Evolutionary conservation across 2,797 vertebrate genomes (phyloP), one percentile per base, ranked within the genome.

Genomic region (Oreortyx pictus): DNA sequence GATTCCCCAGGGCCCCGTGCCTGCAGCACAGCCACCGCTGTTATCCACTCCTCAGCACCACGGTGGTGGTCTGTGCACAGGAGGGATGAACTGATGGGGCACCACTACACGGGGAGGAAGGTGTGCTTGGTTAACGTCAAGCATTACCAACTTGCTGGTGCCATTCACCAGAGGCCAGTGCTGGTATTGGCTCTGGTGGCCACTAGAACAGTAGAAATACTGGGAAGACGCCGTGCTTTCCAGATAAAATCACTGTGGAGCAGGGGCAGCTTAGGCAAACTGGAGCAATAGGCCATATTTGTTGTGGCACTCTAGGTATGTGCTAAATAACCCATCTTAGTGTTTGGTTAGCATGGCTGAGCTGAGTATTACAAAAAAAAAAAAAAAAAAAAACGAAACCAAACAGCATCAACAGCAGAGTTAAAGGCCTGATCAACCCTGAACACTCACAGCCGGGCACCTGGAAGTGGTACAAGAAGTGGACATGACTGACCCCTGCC

Each of bases 131-230:
- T 67, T 78, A 49, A 25, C 49, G 4, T 33, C 27, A 35, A 54
- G 35, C 41, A 24, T 54, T 0, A 7, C 50, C 77, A 71, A 29
- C n/a, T 91, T 79, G 71, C 46, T 0, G 0, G 60, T 27, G 81
- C 43, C 20, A n/a, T 83, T 52, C 1, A 23, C 27, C 20, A 13
- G 72, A 77, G 84, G 70, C 74, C 56, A 65, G 10, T n/a, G 37
- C 56, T 81, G 37, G 17, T 81, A 5, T 44, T 5, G 3, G 59
- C 84, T 62, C 46, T 78, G 59, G 39, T 67, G 71, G 84, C 66
- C 70, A 43, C 62, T 86, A 37, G 71, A 86, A 76, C 89, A 89
- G 79, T 64, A 49, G 70, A 11, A 83, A 16, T 64, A 60, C 70
- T 0, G 1, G 66, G 50, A 88, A 78, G 59, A 93, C 59, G 20